Percentiles rank a stretch among this genome's conserved stretches.
These are phyloP conservation scores for Naso thynnoides DNA, from an alignment of 2,797 vertebrate genomes.

Conservation along the genomic window DNA sequence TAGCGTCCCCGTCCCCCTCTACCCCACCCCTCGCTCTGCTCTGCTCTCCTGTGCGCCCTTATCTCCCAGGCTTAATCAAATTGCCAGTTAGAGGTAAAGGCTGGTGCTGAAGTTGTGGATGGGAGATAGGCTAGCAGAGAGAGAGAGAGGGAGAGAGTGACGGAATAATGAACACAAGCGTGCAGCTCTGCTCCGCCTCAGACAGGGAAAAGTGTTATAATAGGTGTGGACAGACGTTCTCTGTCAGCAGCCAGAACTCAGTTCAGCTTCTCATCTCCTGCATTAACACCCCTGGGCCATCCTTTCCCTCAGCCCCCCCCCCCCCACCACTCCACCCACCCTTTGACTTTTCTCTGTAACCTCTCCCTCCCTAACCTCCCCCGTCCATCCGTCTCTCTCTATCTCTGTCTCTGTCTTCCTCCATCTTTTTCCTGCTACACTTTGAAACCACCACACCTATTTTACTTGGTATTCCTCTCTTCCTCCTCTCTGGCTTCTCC, in stretches of 20 bases:
- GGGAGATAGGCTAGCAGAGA: constrained; percentile 47
- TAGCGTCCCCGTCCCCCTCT: constrained; percentile 1
- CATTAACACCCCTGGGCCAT: constrained; percentile 57
- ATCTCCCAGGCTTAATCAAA: constrained; percentile 82
- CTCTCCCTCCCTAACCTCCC: constrained; percentile 19
- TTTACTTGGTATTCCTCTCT: constrained; percentile 41
- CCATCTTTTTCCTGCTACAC: constrained; percentile 36
- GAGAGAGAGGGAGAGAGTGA: constrained; percentile 28
- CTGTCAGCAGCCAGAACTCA: constrained; percentile 73
- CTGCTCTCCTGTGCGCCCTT: constrained; percentile 64
- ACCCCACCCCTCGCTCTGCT: constrained; percentile 19
- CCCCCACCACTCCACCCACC: constrained; percentile 11
- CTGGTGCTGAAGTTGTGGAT: constrained; percentile 66
- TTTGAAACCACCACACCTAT: constrained; percentile 45
- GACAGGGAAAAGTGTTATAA: constrained; percentile 75
- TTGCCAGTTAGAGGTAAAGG: constrained; percentile 75
- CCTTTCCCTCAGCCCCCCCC: background rate
- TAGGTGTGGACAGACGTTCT: constrained; percentile 78
- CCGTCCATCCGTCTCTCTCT: constrained; percentile 1
- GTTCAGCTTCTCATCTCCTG: constrained; percentile 75
- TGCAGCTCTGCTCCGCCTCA: constrained; percentile 48
- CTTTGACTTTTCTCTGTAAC: constrained; percentile 48
- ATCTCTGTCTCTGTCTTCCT: constrained; percentile 34
- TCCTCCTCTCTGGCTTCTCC: constrained; percentile 1
- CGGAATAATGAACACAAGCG: constrained; percentile 67